phyloP scores from a whole-genome alignment of 2,797 vertebrate genomes.

The Ptychobarbus kaznakovi region DNA sequence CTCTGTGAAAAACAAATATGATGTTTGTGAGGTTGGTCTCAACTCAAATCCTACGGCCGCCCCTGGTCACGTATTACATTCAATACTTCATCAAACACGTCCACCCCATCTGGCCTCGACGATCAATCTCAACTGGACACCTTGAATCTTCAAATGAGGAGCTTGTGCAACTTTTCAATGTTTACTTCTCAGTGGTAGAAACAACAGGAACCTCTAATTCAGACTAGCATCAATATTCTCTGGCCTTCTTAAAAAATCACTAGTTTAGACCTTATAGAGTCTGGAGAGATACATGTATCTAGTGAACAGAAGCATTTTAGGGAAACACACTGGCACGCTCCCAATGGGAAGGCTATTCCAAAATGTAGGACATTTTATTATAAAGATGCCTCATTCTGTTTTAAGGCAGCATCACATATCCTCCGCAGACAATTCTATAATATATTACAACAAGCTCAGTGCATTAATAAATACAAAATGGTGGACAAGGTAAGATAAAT shows the following conservation, averaged over 20 bases:
- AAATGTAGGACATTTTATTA: no score
- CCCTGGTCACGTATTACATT: constrained; percentile 3
- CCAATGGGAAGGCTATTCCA: background rate
- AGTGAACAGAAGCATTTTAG: background rate
- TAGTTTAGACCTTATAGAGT: background rate
- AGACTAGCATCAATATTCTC: background rate
- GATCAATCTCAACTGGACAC: constrained; percentile 25
- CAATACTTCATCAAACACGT: constrained; percentile 6
- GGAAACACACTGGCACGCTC: no score
- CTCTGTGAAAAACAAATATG: background rate
- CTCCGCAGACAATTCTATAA: background rate
- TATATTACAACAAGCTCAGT: no score
- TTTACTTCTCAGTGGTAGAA: constrained; percentile 13
- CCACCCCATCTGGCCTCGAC: background rate
- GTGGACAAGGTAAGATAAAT: background rate
- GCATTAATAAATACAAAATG: background rate
- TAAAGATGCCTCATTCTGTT: background rate
- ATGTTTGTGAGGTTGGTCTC: background rate
- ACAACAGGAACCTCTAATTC: background rate
- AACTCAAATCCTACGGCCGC: background rate
- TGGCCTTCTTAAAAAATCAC: background rate
- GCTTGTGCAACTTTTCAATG: background rate
- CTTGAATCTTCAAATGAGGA: constrained; percentile 8
- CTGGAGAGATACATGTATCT: background rate
- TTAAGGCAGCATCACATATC: background rate